These are phyloP conservation scores for Zeuzera pyrina DNA, from an alignment of 2,888 invertebrate genomes.

Conservation along the genomic window DNA sequence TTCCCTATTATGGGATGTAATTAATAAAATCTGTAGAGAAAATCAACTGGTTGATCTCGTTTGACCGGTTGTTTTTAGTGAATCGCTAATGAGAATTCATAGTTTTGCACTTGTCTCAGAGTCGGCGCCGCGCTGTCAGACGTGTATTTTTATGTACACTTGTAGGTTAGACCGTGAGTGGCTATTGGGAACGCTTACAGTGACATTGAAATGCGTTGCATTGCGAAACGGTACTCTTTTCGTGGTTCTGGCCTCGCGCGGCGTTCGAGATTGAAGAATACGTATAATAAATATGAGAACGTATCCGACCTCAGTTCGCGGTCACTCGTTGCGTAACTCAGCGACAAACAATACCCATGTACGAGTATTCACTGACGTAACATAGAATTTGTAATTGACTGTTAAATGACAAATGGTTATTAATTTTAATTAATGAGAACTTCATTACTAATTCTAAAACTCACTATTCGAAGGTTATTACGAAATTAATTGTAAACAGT, in stretches of 20 bases:
- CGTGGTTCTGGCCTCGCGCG: slow-evolving; percentile 52
- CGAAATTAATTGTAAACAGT: too few relatives aligned
- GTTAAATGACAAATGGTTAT: slow-evolving; percentile 27
- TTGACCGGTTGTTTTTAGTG: background rate
- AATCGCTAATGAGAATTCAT: slow-evolving; percentile 22
- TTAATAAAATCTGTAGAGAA: too few relatives aligned
- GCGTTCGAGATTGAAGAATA: slow-evolving; percentile 65
- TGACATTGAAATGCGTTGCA: slow-evolving; percentile 61
- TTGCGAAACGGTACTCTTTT: slow-evolving; percentile 70
- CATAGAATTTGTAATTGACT: slow-evolving; percentile 30
- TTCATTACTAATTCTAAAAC: too few relatives aligned
- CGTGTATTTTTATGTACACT: slow-evolving; percentile 13
- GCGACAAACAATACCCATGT: slow-evolving; percentile 54
- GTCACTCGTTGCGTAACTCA: slow-evolving; percentile 61
- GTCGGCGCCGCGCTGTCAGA: slow-evolving; percentile 25
- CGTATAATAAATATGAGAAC: slow-evolving; percentile 70
- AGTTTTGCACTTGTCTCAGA: slow-evolving; percentile 25
- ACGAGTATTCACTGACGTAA: slow-evolving; percentile 33
- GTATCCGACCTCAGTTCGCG: slow-evolving; percentile 66
- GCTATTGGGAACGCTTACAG: slow-evolving; percentile 40
- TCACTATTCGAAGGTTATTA: too few relatives aligned
- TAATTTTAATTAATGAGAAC: slow-evolving; percentile 25
- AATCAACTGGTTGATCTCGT: too few relatives aligned
- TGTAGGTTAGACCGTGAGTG: slow-evolving; percentile 23
- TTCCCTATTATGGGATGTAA: too few relatives aligned